Percentiles rank a stretch among this genome's conserved stretches.
These are phyloP conservation scores for Drosophila yakuba DNA, from an alignment of 1,140 invertebrate species.

Conservation along the genomic window DNA sequence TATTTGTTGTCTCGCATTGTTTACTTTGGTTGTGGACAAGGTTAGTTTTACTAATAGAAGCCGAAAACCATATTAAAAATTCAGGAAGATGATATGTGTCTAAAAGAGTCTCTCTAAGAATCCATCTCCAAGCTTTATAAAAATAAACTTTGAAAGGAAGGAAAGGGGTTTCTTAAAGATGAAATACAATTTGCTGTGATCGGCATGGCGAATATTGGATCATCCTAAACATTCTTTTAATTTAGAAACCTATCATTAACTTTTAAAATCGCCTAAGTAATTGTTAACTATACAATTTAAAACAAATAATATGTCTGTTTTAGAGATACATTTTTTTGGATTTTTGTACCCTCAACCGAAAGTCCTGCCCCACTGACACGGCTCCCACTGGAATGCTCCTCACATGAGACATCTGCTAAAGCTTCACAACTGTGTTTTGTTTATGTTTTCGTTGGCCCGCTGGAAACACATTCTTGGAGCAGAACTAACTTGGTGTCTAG, in stretches of 20 bases:
- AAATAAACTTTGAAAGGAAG: neutral
- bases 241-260: no score
- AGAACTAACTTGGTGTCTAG: constrained; percentile 29
- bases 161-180: neutral
- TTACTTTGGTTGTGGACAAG: constrained; percentile 36
- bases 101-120: neutral
- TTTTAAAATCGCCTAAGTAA: no score
- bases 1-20: constrained; percentile 21
- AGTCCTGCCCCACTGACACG: constrained; percentile 1
- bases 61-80: neutral
- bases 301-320: no score
- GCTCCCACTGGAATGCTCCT: neutral
- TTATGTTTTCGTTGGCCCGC: constrained; percentile 32
- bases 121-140: neutral
- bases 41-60: constrained; percentile 8
- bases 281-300: no score
- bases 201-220: neutral
- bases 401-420: constrained; percentile 30
- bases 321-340: no score
- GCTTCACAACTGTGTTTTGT: constrained; percentile 60
- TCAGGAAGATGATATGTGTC: constrained; percentile 1
- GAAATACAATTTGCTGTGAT: neutral
- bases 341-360: neutral
- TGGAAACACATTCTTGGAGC: constrained; percentile 35
- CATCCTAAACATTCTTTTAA: no score